A percentile compares a stretch with the other conserved stretches of the same genome.
These are phyloP conservation scores for Lithosia quadra DNA, from an alignment of 2,888 invertebrate genomes.

Conservation along the genomic window DNA sequence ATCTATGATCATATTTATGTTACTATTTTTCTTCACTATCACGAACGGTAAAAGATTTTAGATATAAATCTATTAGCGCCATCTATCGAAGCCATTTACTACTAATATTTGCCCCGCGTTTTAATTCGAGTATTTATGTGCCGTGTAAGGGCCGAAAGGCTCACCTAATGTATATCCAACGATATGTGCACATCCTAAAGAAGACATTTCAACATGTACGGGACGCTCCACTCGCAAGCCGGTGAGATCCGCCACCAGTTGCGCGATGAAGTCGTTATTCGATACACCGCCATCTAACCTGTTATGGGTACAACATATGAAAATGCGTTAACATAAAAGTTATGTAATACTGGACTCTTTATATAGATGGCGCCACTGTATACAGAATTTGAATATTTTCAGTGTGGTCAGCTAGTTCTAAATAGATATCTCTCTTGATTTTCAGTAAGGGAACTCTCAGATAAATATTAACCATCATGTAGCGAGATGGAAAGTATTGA, in stretches of 20 bases:
- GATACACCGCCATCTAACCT: conserved; percentile 99
- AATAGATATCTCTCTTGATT: not conserved
- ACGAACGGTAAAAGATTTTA: too few species aligned
- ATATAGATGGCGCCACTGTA: conserved; percentile 1
- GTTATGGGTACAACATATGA: conserved; percentile 50
- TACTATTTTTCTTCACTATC: too few species aligned
- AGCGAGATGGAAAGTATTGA: too few species aligned
- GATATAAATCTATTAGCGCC: too few species aligned
- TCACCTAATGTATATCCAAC: conserved; percentile 93
- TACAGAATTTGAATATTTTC: not conserved
- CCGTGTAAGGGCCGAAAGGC: conserved; percentile 55
- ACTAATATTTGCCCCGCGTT: not conserved
- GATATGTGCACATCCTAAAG: conserved; percentile 94
- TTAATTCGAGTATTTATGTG: too few species aligned
- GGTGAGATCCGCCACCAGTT: conserved; percentile 94
- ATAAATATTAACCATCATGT: not conserved
- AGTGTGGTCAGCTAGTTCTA: not conserved
- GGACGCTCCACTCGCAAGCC: conserved; percentile 92
- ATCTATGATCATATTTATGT: too few species aligned
- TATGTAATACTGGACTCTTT: not conserved
- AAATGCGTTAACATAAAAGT: not conserved
- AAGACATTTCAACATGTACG: conserved; percentile 92
- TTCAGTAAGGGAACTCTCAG: not conserved
- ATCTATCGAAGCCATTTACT: too few species aligned
- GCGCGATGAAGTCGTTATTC: conserved; percentile 96